A percentile compares a stretch with the other conserved stretches of the same genome.
These are phyloP conservation scores for Micrasema longulum DNA, from an alignment of 1,140 invertebrate species.

Conservation along the genomic window DNA sequence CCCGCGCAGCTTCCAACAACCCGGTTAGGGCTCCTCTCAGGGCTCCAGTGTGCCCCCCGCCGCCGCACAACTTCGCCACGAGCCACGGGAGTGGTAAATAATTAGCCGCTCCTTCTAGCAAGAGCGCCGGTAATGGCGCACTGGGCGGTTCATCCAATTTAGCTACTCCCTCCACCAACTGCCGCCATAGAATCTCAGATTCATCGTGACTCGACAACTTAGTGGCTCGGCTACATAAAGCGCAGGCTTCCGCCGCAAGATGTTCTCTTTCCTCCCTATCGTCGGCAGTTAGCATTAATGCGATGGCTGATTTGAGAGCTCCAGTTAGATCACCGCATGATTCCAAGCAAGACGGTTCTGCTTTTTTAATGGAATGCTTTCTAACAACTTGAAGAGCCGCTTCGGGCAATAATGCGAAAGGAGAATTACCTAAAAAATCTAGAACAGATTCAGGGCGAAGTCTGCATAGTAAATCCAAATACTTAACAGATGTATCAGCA, in stretches of 20 bases:
- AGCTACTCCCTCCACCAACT: conserved; percentile 48
- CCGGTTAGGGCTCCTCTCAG: conserved; percentile 46
- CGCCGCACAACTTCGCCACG: conserved; percentile 47
- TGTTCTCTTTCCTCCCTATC: conserved; percentile 44
- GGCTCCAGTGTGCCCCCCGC: conserved; percentile 49
- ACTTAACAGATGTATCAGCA: conserved; percentile 58
- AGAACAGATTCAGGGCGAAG: conserved; percentile 56
- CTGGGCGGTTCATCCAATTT: conserved; percentile 43
- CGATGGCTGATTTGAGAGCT: conserved; percentile 45
- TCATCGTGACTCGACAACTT: conserved; percentile 48
- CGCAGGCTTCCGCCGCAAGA: conserved; percentile 47
- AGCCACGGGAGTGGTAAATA: conserved; percentile 51
- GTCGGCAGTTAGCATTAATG: conserved; percentile 44
- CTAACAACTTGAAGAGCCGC: conserved; percentile 59
- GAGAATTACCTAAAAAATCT: conserved; percentile 58
- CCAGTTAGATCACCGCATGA: conserved; percentile 45
- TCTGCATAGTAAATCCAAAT: conserved; percentile 59
- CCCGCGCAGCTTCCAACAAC: conserved; percentile 45
- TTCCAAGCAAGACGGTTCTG: conserved; percentile 62
- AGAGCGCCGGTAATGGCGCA: conserved; percentile 46
- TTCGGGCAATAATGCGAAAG: conserved; percentile 60
- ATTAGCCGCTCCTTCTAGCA: conserved; percentile 51
- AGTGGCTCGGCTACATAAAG: conserved; percentile 47
- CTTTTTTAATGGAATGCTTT: conserved; percentile 57
- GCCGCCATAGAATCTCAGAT: conserved; percentile 48